Evolutionary conservation across 1,140 invertebrate species (phyloP).

Genomic region (Hylaeus volcanicus): DNA sequence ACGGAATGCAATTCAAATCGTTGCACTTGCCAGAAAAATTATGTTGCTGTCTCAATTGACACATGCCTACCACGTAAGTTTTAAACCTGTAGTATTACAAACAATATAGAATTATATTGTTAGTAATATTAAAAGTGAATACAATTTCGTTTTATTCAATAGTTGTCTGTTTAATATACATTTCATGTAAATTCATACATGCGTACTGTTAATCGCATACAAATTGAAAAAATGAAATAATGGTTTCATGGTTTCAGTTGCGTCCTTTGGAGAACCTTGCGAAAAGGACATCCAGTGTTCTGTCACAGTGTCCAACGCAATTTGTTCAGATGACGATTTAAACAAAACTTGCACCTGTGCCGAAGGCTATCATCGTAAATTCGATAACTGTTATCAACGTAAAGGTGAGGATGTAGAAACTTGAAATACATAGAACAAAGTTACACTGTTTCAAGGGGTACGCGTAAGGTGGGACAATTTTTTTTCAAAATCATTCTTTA

Average conservation of each 20-base stretch:
- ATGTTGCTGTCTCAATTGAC: background rate
- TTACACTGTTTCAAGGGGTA: no score
- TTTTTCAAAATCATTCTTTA: no score
- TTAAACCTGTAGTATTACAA: background rate
- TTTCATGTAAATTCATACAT: background rate
- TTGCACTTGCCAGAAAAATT: conserved; percentile 34
- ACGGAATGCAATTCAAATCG: background rate
- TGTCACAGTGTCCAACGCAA: background rate
- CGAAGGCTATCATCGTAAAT: conserved; percentile 41
- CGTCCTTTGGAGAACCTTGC: conserved; percentile 39
- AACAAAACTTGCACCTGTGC: conserved; percentile 46
- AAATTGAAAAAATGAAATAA: background rate
- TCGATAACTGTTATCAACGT: conserved; percentile 42
- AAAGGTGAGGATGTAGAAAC: conserved; percentile 45
- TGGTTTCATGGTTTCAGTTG: conserved; percentile 36
- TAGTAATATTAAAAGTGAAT: no score
- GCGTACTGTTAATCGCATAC: background rate
- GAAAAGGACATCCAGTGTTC: conserved; percentile 53
- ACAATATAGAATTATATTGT: background rate
- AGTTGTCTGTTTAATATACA: background rate
- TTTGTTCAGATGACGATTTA: conserved; percentile 12
- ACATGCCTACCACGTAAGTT: conserved; percentile 32
- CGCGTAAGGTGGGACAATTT: no score
- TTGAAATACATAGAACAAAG: no score
- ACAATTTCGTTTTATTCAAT: background rate